phyloP scores from a whole-genome alignment of 2,113 vertebrate species.

The Ophiodon elongatus region DNA sequence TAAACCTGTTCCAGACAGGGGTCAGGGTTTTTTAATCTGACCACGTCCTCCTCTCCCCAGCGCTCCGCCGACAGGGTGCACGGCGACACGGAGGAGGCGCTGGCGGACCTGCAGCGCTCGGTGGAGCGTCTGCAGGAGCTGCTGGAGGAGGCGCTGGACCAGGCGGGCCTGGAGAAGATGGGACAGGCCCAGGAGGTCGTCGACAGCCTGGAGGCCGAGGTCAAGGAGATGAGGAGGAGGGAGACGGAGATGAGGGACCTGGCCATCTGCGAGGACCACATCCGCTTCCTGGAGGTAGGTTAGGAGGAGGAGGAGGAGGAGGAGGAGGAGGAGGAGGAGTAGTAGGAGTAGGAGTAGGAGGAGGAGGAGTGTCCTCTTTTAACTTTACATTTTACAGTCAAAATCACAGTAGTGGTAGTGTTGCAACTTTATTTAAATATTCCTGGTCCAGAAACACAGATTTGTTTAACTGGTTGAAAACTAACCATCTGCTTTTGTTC shows the following conservation, averaged over 20 bases:
- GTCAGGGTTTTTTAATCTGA: background rate
- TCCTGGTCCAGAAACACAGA: no score
- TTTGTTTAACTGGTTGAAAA: no score
- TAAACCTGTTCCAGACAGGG: background rate
- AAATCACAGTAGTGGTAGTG: no score
- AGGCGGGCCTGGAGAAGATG: slow-evolving; percentile 78
- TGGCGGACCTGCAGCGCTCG: slow-evolving; percentile 80
- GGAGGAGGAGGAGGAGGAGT: no score
- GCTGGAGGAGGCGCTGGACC: slow-evolving; percentile 79
- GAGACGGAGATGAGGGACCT: slow-evolving; percentile 80
- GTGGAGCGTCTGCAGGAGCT: slow-evolving; percentile 81
- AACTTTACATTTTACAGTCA: no score
- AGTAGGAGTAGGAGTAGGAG: no score
- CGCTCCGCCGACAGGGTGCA: slow-evolving; percentile 71
- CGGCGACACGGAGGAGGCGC: slow-evolving; percentile 57
- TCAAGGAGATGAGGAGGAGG: slow-evolving; percentile 77
- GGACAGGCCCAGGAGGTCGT: slow-evolving; percentile 78
- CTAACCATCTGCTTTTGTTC: no score
- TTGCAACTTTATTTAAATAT: no score
- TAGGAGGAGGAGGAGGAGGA: no score
- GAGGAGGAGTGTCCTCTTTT: no score
- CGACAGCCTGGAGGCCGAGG: slow-evolving; percentile 75
- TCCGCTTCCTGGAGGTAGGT: slow-evolving; percentile 85
- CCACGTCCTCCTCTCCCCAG: slow-evolving; percentile 48
- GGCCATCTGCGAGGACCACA: slow-evolving; percentile 79